Evolutionary conservation across 2,888 invertebrate genomes (phyloP), one percentile per base, ranked within the genome.

Genomic region (Eupithecia vulgata): DNA sequence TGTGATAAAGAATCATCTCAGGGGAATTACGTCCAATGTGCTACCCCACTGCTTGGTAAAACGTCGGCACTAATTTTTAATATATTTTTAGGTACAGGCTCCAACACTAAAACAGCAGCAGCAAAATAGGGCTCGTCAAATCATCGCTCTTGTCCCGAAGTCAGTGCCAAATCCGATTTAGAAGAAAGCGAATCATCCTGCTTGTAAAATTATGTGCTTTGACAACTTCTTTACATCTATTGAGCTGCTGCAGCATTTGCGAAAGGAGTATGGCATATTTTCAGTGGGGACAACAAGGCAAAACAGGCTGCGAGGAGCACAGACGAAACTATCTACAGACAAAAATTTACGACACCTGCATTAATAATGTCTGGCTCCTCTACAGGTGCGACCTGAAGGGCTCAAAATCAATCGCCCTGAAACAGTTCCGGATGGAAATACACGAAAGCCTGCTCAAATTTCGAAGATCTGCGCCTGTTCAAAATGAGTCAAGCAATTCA

Each of bases 261-360:
- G 74, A 37, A 57, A 76, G 15, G 25, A 72, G 15, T 72, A 42
- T 65, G 76, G 76, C 42, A 70, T 71, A 30, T 76, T 76, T 68
- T 64, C 61, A 52, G 48, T 72, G 25, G 73, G 76, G 5, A 76
- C 76, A 30, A 70, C 72, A 40, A 57, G 76, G 42, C 59, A 61
- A 48, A 74, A 76, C 45, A 45, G 73, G 15, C 61, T 76, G 21
- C 64, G 68, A 70, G 73, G 72, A 57, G 57, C 57, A 21, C 6
- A 57, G n/a, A 57, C 4, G n/a, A 57, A 57, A 21, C 21, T 57
- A 57, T 8, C 57, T 21, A 57, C 57, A 21, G 57, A 57, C 21
- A 57, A 57, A 57, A 57, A 57, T 10, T 57, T 57, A 3, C n/a
- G n/a, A n/a, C n/a, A n/a, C n/a, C n/a, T n/a, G n/a, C n/a, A n/a